phyloP scores from a whole-genome alignment of 2,113 vertebrate species.

The Caranx melampygus region DNA sequence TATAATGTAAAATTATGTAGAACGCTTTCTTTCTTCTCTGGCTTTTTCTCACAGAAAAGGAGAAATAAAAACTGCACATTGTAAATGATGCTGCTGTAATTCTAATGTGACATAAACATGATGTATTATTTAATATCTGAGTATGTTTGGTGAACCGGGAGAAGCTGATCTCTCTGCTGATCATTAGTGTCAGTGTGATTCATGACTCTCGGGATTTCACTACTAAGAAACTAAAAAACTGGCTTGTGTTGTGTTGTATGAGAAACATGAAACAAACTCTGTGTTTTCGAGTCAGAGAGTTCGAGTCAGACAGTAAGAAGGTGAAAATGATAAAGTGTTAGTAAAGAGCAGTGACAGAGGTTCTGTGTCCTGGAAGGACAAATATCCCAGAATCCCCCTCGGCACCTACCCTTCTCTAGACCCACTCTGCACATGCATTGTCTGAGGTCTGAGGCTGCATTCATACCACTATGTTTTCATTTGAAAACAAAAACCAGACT shows the following conservation, averaged over 20 bases:
- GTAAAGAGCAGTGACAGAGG: too few relatives aligned
- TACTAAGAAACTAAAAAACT: too few relatives aligned
- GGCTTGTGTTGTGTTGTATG: too few relatives aligned
- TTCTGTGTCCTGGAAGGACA: background rate
- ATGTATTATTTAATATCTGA: conserved; percentile 54
- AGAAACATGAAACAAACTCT: too few relatives aligned
- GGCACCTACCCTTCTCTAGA: background rate
- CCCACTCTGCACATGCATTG: background rate
- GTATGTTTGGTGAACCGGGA: background rate
- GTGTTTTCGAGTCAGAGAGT: background rate
- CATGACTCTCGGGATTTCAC: too few relatives aligned
- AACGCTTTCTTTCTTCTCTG: too few relatives aligned
- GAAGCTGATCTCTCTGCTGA: background rate
- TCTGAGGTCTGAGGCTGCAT: background rate
- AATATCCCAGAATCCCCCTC: background rate
- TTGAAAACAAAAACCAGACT: too few relatives aligned
- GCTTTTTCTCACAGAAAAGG: too few relatives aligned
- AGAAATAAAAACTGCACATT: background rate
- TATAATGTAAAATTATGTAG: conserved; percentile 8
- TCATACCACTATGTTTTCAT: too few relatives aligned
- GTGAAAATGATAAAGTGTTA: background rate
- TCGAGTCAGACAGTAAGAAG: background rate
- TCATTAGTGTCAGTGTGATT: background rate
- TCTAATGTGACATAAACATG: conserved; percentile 1
- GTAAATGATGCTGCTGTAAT: conserved; percentile 9